Percentiles rank a stretch among this genome's conserved stretches.
phyloP scores from a whole-genome alignment of 2,797 vertebrate species.

The Eulemur coronatus region DNA sequence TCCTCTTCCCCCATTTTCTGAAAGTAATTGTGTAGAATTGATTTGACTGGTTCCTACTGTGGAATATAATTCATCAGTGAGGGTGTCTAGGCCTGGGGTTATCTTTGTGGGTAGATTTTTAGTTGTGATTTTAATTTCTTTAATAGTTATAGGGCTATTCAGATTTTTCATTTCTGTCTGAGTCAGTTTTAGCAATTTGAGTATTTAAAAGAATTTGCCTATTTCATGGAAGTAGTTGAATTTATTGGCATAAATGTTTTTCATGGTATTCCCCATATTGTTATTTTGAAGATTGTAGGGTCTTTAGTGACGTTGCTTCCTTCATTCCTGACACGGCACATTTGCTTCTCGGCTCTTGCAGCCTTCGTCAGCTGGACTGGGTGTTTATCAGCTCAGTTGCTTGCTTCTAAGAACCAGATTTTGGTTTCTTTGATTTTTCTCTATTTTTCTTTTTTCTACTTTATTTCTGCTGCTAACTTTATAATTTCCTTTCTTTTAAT shows the following conservation, averaged over 20 bases:
- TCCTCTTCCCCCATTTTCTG: background rate
- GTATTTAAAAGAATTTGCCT: background rate
- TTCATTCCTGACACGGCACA: background rate
- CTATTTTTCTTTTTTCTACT: background rate
- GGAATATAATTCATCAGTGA: background rate
- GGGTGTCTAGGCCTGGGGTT: background rate
- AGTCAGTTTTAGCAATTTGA: conserved; percentile 1
- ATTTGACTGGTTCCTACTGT: background rate
- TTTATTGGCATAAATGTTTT: background rate
- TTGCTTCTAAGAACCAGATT: background rate
- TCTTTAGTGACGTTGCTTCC: background rate
- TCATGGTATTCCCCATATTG: background rate
- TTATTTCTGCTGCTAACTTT: background rate
- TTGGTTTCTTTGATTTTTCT: background rate
- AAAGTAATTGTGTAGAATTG: background rate
- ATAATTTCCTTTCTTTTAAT: background rate
- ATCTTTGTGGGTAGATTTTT: background rate
- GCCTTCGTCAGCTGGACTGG: background rate
- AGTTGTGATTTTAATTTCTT: background rate
- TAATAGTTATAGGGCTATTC: background rate
- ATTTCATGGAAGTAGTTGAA: background rate
- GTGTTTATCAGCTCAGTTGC: background rate
- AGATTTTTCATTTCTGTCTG: background rate
- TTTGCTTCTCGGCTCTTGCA: rapidly evolving
- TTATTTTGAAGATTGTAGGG: background rate